Conservation (phyloP, 2,113 vertebrate species). For the Oryzias melastigma region DNA sequence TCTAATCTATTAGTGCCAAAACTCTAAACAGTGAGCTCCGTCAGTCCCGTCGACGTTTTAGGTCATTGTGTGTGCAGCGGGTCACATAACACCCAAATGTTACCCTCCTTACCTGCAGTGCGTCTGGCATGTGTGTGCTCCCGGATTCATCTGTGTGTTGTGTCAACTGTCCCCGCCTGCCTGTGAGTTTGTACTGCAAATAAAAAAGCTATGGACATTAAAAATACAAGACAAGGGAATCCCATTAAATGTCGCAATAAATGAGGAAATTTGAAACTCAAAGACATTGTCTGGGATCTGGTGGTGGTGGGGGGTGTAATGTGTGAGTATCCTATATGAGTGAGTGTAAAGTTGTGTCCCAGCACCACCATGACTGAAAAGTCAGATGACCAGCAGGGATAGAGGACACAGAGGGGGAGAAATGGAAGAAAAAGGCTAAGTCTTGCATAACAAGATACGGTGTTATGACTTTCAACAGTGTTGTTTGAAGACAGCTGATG, state of each 20-base stretch:
- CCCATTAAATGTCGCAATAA: slow-evolving; percentile 4
- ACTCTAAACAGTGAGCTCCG: background rate
- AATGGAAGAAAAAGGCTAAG: background rate
- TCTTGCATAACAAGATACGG: slow-evolving; percentile 1
- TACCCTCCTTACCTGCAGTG: slow-evolving; percentile 30
- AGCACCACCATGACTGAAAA: background rate
- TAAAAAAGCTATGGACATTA: slow-evolving; percentile 56
- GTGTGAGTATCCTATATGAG: background rate
- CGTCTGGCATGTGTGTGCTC: slow-evolving; percentile 35
- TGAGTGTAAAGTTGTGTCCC: background rate
- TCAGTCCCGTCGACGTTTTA: background rate
- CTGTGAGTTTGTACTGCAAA: slow-evolving; percentile 69
- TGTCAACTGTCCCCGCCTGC: slow-evolving; percentile 66
- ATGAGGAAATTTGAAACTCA: slow-evolving; percentile 5
- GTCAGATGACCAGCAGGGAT: background rate
- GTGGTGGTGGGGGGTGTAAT: background rate
- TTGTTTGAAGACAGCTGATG: slow-evolving; percentile 6
- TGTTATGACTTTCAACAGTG: slow-evolving; percentile 31
- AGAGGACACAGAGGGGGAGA: background rate
- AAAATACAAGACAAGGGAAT: slow-evolving; percentile 44
- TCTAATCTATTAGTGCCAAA: background rate
- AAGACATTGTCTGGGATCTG: background rate
- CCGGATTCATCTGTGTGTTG: slow-evolving; percentile 69
- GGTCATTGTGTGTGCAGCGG: background rate
- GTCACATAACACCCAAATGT: slow-evolving; percentile 22